Evolutionary conservation across 2,797 vertebrate species (phyloP).

Genomic region (Orestias chungarensis): DNA sequence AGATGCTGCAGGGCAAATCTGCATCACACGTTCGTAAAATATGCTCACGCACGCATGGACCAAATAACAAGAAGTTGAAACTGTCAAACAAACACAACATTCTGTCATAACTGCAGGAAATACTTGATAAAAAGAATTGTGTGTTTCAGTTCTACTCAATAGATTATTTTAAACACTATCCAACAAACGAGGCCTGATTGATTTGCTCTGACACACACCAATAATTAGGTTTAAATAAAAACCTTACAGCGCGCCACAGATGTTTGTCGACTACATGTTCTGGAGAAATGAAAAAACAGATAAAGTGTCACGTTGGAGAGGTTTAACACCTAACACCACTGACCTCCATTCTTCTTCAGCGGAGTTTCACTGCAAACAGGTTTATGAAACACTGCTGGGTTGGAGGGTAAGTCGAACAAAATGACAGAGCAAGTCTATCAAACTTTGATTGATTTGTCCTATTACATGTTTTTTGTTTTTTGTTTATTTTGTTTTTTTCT

Average conservation of each 20-base stretch:
- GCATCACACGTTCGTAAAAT: slow-evolving; percentile 19
- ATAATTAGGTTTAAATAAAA: slow-evolving; percentile 6
- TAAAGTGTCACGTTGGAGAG: slow-evolving; percentile 19
- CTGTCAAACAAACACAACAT: slow-evolving; percentile 35
- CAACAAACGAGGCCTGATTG: background rate
- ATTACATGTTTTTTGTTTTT: slow-evolving; percentile 46
- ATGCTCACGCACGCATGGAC: background rate
- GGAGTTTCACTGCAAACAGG: slow-evolving; percentile 32
- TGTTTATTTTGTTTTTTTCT: slow-evolving; percentile 54
- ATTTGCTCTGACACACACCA: slow-evolving; percentile 7
- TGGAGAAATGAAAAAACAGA: slow-evolving; percentile 20
- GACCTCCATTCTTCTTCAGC: slow-evolving; percentile 57
- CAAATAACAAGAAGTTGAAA: slow-evolving; percentile 32
- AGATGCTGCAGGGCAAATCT: slow-evolving; percentile 28
- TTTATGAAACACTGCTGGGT: slow-evolving; percentile 70
- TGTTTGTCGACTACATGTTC: slow-evolving; percentile 13
- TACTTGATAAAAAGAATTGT: slow-evolving; percentile 7
- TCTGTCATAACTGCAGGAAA: slow-evolving; percentile 12
- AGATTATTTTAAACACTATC: background rate
- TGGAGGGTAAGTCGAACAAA: slow-evolving; percentile 62
- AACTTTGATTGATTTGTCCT: slow-evolving; percentile 64
- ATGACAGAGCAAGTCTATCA: slow-evolving; percentile 57
- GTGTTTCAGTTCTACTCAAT: background rate
- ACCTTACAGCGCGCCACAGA: background rate
- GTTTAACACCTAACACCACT: slow-evolving; percentile 47